phyloP scores from a whole-genome alignment of 2,888 invertebrate genomes.

The Dusona sp. region DNA sequence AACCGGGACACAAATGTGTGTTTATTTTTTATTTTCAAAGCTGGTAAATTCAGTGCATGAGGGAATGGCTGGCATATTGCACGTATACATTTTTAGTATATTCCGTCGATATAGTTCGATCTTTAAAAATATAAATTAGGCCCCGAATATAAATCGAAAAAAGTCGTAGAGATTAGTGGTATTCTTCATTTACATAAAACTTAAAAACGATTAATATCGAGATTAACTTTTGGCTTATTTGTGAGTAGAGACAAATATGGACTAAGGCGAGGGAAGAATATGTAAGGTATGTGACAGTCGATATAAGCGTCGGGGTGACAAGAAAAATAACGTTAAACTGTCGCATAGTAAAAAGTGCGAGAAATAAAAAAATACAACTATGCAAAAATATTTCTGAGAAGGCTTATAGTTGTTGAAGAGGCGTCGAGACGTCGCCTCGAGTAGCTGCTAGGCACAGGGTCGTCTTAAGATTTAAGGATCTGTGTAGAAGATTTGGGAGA shows the following conservation, averaged over 20 bases:
- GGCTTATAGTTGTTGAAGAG: slow-evolving; percentile 49
- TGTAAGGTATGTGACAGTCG: not conserved
- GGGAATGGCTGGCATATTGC: too few species aligned
- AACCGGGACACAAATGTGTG: too few species aligned
- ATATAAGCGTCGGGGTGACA: not conserved
- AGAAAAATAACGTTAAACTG: not conserved
- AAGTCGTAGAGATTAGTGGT: not conserved
- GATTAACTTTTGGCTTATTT: not conserved
- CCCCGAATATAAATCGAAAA: too few species aligned
- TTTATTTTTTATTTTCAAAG: too few species aligned
- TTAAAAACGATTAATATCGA: not conserved
- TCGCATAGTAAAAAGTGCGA: not conserved
- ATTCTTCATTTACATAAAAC: not conserved
- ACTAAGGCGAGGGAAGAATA: not conserved
- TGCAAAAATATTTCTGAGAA: slow-evolving; percentile 60
- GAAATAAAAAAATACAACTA: slow-evolving; percentile 10
- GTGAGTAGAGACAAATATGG: not conserved
- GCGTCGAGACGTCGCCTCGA: slow-evolving; percentile 62
- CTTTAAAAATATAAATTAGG: too few species aligned
- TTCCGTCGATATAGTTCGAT: too few species aligned
- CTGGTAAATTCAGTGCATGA: too few species aligned
- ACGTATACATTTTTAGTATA: too few species aligned
- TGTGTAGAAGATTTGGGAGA: not conserved
- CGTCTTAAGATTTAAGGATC: slow-evolving; percentile 58
- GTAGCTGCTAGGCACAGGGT: slow-evolving; percentile 8